These are phyloP conservation scores for Drosophila trichaetosa DNA, from an alignment of 2,888 invertebrate genomes.

Conservation along the genomic window DNA sequence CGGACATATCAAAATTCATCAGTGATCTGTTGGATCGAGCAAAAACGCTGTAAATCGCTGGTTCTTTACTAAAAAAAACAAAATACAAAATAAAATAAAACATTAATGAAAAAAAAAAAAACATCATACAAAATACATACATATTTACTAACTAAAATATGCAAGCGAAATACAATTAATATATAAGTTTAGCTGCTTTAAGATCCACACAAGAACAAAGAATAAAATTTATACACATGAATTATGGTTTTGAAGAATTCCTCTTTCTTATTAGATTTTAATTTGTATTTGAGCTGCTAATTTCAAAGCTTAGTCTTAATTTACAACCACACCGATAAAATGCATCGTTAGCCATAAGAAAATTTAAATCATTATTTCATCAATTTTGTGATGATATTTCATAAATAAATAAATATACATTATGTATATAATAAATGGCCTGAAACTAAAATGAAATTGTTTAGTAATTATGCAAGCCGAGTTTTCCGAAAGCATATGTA, in stretches of 20 bases:
- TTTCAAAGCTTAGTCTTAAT: conserved; percentile 55
- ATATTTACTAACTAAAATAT: conserved; percentile 54
- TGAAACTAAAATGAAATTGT: conserved; percentile 39
- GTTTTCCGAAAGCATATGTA: conserved; percentile 40
- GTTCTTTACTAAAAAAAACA: conserved; percentile 17
- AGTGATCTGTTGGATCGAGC: conserved; percentile 95
- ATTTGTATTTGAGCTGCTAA: conserved; percentile 41
- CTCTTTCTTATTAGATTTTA: conserved; percentile 16
- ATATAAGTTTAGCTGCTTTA: conserved; percentile 77
- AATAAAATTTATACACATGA: conserved; percentile 51
- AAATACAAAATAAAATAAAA: conserved; percentile 25
- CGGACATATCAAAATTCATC: conserved; percentile 95
- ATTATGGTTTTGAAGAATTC: conserved; percentile 27
- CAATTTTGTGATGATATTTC: conserved; percentile 77
- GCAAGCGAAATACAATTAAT: conserved; percentile 68
- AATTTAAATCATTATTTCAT: conserved; percentile 61
- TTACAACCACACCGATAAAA: conserved; percentile 51
- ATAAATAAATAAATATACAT: conserved; percentile 48
- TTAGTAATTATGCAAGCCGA: conserved; percentile 37
- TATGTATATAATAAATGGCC: conserved; percentile 39
- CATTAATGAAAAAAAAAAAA: conserved; percentile 12
- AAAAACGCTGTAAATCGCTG: conserved; percentile 89
- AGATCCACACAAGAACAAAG: conserved; percentile 59
- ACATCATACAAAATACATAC: conserved; percentile 45
- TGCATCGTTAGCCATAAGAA: conserved; percentile 67